Evolutionary conservation across 2,888 invertebrate genomes (phyloP).

Genomic region (Drosophila rellima): DNA sequence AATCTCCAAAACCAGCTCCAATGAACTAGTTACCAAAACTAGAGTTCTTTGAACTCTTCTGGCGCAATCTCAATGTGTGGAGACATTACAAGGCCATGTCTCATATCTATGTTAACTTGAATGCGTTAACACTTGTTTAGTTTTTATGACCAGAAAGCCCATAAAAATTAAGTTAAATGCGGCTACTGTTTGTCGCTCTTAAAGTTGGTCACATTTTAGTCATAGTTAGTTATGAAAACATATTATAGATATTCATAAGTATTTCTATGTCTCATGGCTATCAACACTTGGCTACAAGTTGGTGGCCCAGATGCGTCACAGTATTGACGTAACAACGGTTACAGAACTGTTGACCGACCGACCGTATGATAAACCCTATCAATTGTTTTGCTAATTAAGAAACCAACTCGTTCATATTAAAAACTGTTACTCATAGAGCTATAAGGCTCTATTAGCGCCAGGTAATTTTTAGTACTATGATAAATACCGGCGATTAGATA

Average conservation of each 20-base stretch:
- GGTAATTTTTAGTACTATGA: slow-evolving; percentile 13
- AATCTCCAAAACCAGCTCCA: slow-evolving; percentile 21
- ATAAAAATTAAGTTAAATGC: slow-evolving; percentile 5
- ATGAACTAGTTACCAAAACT: slow-evolving; percentile 10
- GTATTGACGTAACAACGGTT: slow-evolving; percentile 56
- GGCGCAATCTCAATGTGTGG: slow-evolving; percentile 6
- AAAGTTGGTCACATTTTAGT: slow-evolving; percentile 16
- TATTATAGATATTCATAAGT: slow-evolving; percentile 1
- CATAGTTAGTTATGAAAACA: slow-evolving; percentile 21
- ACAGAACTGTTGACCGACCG: slow-evolving; percentile 15
- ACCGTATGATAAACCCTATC: slow-evolving; percentile 34
- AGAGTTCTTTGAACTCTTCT: slow-evolving; percentile 52
- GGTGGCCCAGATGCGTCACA: slow-evolving; percentile 51
- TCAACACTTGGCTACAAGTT: slow-evolving; percentile 62
- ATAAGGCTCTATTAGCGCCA: slow-evolving; percentile 10
- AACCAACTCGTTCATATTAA: slow-evolving; percentile 20
- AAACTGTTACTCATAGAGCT: slow-evolving; percentile 40
- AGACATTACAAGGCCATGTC: slow-evolving; percentile 35
- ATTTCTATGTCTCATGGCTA: slow-evolving; percentile 33
- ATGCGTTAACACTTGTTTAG: slow-evolving; percentile 20
- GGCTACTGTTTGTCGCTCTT: slow-evolving; percentile 22
- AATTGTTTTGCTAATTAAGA: neutral
- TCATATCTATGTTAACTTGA: slow-evolving; percentile 11
- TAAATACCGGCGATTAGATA: slow-evolving; percentile 35
- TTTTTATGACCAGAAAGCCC: slow-evolving; percentile 18